Evolutionary conservation across 2,113 vertebrate species (phyloP).

Genomic region (Stercorarius parasiticus): DNA sequence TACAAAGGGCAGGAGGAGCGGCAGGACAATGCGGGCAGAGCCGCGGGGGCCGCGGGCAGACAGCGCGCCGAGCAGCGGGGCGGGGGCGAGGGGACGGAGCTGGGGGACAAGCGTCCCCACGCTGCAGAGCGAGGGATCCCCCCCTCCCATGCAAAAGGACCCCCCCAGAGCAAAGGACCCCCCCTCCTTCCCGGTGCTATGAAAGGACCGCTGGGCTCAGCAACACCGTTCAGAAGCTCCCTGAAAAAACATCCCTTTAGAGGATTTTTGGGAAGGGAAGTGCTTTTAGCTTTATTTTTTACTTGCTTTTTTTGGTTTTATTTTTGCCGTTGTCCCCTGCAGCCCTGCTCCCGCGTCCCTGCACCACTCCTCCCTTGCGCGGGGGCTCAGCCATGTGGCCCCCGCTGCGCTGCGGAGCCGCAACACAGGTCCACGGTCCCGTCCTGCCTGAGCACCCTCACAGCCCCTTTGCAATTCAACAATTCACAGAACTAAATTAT

Average conservation of each 20-base stretch:
- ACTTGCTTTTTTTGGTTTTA: background rate
- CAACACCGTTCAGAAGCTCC: background rate
- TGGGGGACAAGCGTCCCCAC: background rate
- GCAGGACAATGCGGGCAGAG: conserved; percentile 43
- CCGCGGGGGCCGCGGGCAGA: background rate
- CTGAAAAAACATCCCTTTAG: background rate
- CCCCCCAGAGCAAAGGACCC: background rate
- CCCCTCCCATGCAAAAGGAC: too few species aligned
- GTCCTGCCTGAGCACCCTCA: background rate
- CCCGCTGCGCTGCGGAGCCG: background rate
- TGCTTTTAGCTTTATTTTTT: background rate
- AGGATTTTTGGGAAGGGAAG: background rate
- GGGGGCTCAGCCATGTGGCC: background rate
- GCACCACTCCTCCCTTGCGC: background rate
- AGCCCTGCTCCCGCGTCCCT: background rate
- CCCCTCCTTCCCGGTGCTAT: background rate
- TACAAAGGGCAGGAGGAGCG: conserved; percentile 63
- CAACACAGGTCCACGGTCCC: background rate
- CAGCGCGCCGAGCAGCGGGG: background rate
- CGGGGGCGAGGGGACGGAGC: background rate
- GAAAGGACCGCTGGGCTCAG: background rate
- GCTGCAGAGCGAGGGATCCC: background rate
- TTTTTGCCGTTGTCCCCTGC: background rate
- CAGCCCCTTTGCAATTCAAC: background rate
- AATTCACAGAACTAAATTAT: background rate